Evolutionary conservation across 2,113 vertebrate genomes (phyloP), one percentile per base, ranked within the genome.

Genomic region (Psilopsiagon aurifrons): DNA sequence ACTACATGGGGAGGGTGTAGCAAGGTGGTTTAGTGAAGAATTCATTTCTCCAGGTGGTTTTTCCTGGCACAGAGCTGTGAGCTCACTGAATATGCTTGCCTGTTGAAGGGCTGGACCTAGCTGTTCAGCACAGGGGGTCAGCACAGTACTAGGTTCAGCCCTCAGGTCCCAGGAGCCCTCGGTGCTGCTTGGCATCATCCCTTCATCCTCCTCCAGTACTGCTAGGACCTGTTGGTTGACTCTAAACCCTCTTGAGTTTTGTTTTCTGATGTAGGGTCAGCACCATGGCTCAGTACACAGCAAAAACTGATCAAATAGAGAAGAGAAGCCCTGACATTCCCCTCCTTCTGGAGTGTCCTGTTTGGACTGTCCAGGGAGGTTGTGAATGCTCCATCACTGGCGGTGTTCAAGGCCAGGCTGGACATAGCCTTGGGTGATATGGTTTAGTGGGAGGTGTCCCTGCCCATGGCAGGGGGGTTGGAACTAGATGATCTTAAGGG

Each of bases 301-400:
- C 6, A 24, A n/a, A 49, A 28, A n/a, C 23, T 2, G 8, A 17
- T n/a, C 47, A 6, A 17, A 3, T 6, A 0, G 23, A 19, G 46
- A n/a, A n/a, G 19, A 22, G 47, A 47, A 43, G 31, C 29, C 37
- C 37, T 16, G 60, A 16, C 1, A 7, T 31, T 24, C 29, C 23
- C 29, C 24, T 13, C 37, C 7, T 13, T 31, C 29, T 3, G 24
- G 24, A 37, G 12, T 2, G 3, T 20, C 37, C 31, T 10, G 19
- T 41, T 16, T 3, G 31, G 47, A 13, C 39, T 39, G 9, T 11
- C 11, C 39, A 39, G 39, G 39, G 39, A 39, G 39, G 39, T 39
- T 39, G 39, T 39, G 39, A 39, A 39, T 39, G 39, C 39, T 39
- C 39, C 39, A 39, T 39, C 9, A 9, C 39, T 9, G 9, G 39